Evolutionary conservation across 2,888 invertebrate genomes (phyloP), one percentile per base, ranked within the genome.

Genomic region (Drosophila falleni): DNA sequence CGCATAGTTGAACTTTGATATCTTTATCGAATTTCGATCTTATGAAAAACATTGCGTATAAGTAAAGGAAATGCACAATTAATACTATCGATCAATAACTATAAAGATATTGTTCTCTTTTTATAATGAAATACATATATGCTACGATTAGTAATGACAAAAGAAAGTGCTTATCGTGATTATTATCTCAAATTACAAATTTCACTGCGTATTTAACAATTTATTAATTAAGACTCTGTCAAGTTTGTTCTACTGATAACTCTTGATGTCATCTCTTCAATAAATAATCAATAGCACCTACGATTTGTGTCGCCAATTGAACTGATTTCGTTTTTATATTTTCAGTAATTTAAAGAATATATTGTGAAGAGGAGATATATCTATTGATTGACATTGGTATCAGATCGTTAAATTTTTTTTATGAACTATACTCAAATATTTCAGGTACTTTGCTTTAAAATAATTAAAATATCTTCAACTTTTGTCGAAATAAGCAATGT

Each of bases 1-100:
- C 60, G 1, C 26, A 0, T 6, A 39, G 39, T 62, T 80, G 87
- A 71, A 83, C 87, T 83, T 78, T 80, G 83, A 26, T 55, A 56
- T 58, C 65, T 64, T 55, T 61, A 69, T 75, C 41, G 39, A 33
- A 69, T 51, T 64, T 50, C 42, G 16, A 53, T 26, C n/a, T 5
- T n/a, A 49, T 37, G 9, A 35, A 55, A 56, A 54, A 23, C 13
- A 50, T 33, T 31, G 4, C 16, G 47, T 10, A 29, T 33, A 46
- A 47, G 15, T 11, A 13, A 13, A 50, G 44, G 54, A 44, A 67
- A 56, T 50, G 26, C 31, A 5, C 42, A 26, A 16, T 29, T 39
- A 68, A 33, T 26, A n/a, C 26, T 41, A 58, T 35, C 39, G 33
- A 61, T 61, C 54, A 64, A 47, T 54, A 54, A 47, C 37, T 51